A percentile compares a stretch with the other conserved stretches of the same genome.
These are phyloP conservation scores for Aspidoscelis tigris DNA, from an alignment of 2,113 vertebrate genomes.

Conservation along the genomic window DNA sequence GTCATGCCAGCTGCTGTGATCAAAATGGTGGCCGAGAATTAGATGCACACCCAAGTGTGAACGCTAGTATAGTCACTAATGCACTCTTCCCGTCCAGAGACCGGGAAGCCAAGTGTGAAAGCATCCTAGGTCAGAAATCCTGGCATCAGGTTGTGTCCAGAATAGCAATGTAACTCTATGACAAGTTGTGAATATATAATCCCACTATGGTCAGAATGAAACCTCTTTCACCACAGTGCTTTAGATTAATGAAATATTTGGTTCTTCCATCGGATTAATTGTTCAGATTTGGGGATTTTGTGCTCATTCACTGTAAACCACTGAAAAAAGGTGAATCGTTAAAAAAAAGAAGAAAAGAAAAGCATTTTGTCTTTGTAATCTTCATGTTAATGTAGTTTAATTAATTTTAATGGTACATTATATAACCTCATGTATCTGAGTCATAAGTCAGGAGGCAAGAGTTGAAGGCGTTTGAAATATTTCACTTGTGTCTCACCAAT, in stretches of 20 bases:
- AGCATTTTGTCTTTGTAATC: slow-evolving; percentile 12
- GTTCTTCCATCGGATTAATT: background rate
- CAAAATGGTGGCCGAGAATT: too few species aligned
- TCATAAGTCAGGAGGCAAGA: slow-evolving; percentile 1
- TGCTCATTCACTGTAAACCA: background rate
- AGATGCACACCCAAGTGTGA: too few species aligned
- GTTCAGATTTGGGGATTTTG: slow-evolving; percentile 4
- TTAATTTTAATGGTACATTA: slow-evolving; percentile 42
- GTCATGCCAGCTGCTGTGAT: too few species aligned
- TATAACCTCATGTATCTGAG: slow-evolving; percentile 17
- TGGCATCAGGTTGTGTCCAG: too few species aligned
- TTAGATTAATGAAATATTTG: background rate
- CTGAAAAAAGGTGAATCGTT: slow-evolving; percentile 7
- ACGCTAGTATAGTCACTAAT: too few species aligned
- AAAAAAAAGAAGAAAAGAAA: fast-evolving
- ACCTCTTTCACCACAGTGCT: background rate
- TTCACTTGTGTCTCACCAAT: background rate
- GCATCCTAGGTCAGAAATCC: too few species aligned
- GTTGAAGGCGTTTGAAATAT: slow-evolving; percentile 17
- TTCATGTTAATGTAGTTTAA: slow-evolving; percentile 2
- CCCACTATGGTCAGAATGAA: too few species aligned
- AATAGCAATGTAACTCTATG: too few species aligned
- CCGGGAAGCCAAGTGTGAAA: too few species aligned
- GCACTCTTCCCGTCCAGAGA: too few species aligned
- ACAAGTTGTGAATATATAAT: too few species aligned